Evolutionary conservation across 2,888 invertebrate species (phyloP), one percentile per base, ranked within the genome.

Genomic region (Gerosis bhagava): DNA sequence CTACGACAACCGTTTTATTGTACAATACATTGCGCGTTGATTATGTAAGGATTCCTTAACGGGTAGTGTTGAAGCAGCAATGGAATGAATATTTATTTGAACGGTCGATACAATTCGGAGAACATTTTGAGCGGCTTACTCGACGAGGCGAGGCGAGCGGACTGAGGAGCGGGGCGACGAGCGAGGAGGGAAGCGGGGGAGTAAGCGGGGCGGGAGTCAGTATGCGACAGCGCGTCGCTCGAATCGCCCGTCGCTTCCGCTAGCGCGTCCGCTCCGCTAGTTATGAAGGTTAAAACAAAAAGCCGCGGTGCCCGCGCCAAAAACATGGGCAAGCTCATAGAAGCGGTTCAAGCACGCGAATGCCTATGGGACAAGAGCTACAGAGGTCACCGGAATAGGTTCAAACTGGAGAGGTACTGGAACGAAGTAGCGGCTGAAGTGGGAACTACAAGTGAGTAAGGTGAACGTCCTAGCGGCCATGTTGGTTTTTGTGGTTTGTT

Each of bases 361-460:
- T 86, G 86, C 59, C 61, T 86, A 26, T 88, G 89, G 89, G 88
- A 87, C 53, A 86, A 78, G 50, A 83, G 79, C 35, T 87, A 84
- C 48, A 70, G 84, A 50, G 87, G 87, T 15, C 87, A 84, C 53
- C 69, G 84, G 60, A 89, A 87, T 66, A 67, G 84, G 44, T 87
- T 83, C 57, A 87, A 84, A 53, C 62, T 84, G 68, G 88, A 86
- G 69, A 70, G 87, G 10, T 88, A 83, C 60, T 89, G 89, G 89
- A 86, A 83, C 53, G 89, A 89, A 61, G 87, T 89, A 11, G 87
- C 87, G 0, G 68, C 79, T 0, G 87, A 87, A 57, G 81, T 88
- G 49, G 88, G 88, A 35, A 81, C 82, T 39, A 77, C 83, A 41
- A 84, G 89, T 89, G 60, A 88, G 86, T 86, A 72, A 65, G 71